Evolutionary conservation across 2,113 vertebrate genomes (phyloP), one percentile per base, ranked within the genome.

Genomic region (Equus przewalskii): DNA sequence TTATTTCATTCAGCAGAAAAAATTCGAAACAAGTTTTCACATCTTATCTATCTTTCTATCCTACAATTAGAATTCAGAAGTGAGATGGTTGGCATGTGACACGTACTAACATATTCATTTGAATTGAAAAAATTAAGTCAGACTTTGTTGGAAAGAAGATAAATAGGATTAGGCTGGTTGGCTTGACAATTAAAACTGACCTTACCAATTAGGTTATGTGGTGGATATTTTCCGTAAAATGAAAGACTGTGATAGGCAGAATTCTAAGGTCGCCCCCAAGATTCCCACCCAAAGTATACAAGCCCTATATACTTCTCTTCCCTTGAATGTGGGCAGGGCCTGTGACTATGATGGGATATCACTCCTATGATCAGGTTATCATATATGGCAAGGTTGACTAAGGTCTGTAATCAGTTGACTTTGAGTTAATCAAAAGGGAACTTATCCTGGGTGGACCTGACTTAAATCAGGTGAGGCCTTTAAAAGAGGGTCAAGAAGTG

Each of bases 81-180:
- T 95, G 56, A 95, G 33, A 93, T 73, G 26, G 33, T 6, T 79
- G 56, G 49, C 54, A 93, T 33, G 22, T 54, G 33, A 60, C 49
- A 86, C n/a, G 44, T 83, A 96, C 58, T 87, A 84, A 70, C 41
- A 82, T 11, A 88, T 83, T 92, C 36, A 83, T 67, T 67, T 85
- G 56, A 92, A 73, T 3, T 81, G 14, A 94, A 94, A 94, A 97
- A 82, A 75, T 86, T 64, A 96, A 73, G 65, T 79, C 80, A 90
- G 72, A 95, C 19, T 75, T 78, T 65, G 30, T 92, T 22, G 65
- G 81, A 92, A 79, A 90, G 78, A 95, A 91, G 87, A 94, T 69
- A 94, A 88, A 87, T 46, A 93, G 56, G 49, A 85, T 51, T 76
- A 78, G n/a, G 36, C 30, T 96, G 54, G 44, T 28, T 89, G 82